Evolutionary conservation across 2,797 vertebrate genomes (phyloP).

Genomic region (Rhynchonycteris naso): DNA sequence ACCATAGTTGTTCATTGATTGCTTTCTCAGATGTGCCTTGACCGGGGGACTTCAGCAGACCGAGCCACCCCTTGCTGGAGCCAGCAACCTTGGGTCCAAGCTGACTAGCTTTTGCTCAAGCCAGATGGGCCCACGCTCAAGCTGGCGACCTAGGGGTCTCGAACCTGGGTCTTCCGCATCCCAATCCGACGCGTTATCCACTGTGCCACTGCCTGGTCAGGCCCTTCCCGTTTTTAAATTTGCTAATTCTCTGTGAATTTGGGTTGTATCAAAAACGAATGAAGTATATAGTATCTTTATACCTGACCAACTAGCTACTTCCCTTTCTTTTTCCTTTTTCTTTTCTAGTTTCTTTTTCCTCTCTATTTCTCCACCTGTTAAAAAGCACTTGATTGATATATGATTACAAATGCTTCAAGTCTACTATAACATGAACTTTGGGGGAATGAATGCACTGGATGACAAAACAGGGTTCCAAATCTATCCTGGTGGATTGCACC

Average conservation of each 20-base stretch:
- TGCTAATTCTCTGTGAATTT: not conserved
- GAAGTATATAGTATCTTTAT: not conserved
- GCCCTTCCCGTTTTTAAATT: slow-evolving; percentile 3
- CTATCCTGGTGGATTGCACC: not conserved
- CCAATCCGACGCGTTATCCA: too few species aligned
- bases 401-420: not conserved
- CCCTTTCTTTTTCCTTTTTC: not conserved
- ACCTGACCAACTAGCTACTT: not conserved
- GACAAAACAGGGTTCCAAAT: not conserved
- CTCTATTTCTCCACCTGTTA: not conserved
- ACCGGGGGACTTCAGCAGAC: too few species aligned
- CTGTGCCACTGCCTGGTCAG: too few species aligned
- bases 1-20: too few species aligned
- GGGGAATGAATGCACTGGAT: not conserved
- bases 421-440: not conserved
- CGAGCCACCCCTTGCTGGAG: too few species aligned
- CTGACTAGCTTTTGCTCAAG: too few species aligned
- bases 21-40: too few species aligned
- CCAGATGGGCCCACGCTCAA: too few species aligned
- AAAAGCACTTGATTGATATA: not conserved
- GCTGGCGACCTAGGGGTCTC: too few species aligned
- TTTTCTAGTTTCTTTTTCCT: not conserved
- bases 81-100: too few species aligned
- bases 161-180: too few species aligned
- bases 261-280: not conserved